A percentile compares a stretch with the other conserved stretches of the same genome.
These are phyloP conservation scores for Pardalotus punctatus DNA, from an alignment of 2,113 vertebrate genomes.

Conservation along the genomic window DNA sequence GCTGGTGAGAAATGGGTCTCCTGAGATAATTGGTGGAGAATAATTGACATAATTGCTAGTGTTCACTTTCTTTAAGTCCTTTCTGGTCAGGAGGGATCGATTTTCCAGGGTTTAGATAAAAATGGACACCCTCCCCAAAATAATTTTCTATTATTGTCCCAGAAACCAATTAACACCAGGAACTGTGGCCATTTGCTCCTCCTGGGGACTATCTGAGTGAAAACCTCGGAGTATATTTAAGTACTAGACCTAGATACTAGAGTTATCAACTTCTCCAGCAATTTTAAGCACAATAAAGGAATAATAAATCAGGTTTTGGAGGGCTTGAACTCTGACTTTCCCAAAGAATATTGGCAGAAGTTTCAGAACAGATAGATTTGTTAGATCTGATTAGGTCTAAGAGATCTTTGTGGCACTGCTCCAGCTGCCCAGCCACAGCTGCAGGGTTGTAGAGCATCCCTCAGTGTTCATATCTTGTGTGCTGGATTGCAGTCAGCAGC, in stretches of 20 bases:
- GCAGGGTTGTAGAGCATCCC: background rate
- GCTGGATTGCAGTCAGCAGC: background rate
- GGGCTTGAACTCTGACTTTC: background rate
- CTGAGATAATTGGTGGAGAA: conserved; percentile 25
- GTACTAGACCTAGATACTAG: background rate
- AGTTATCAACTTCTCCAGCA: background rate
- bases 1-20: conserved; percentile 41
- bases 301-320: background rate
- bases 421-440: background rate
- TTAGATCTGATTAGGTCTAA: background rate
- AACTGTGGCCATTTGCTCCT: background rate
- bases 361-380: background rate
- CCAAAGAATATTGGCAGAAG: background rate
- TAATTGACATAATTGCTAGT: conserved; percentile 44
- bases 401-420: background rate
- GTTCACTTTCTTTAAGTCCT: conserved; percentile 2
- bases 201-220: background rate
- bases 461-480: background rate
- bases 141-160: conserved; percentile 38
- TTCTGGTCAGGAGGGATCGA: conserved; percentile 32
- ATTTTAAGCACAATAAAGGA: background rate
- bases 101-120: conserved; percentile 39
- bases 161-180: conserved; percentile 44
- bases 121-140: background rate
- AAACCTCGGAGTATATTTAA: background rate